phyloP scores from a whole-genome alignment of 2,888 invertebrate genomes.

The Lepidocyrtinus sp. region DNA sequence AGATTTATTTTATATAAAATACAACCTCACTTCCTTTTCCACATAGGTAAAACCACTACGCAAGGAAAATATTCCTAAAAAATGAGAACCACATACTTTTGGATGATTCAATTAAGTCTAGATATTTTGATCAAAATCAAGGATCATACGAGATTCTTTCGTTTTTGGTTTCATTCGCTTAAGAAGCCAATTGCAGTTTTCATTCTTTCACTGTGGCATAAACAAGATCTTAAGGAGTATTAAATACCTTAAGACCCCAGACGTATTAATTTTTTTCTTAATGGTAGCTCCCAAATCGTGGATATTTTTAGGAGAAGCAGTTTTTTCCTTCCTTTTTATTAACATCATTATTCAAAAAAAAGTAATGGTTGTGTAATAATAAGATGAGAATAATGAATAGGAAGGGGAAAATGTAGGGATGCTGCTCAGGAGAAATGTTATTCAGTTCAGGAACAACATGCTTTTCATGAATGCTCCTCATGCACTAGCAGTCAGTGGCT shows the following conservation, averaged over 20 bases:
- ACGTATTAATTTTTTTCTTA: slow-evolving; percentile 12
- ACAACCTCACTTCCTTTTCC: neutral
- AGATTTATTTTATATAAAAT: neutral
- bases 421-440: slow-evolving; percentile 16
- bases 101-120: too few relatives aligned
- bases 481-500: slow-evolving; percentile 60
- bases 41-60: too few relatives aligned
- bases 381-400: slow-evolving; percentile 19
- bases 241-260: too few relatives aligned
- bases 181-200: neutral
- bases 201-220: slow-evolving; percentile 1
- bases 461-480: slow-evolving; percentile 59
- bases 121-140: slow-evolving; percentile 23
- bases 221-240: too few relatives aligned
- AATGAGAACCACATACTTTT: too few relatives aligned
- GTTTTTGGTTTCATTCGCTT: too few relatives aligned
- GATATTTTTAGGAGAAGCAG: slow-evolving; percentile 3
- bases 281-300: slow-evolving; percentile 1
- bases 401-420: slow-evolving; percentile 11
- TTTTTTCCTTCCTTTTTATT: slow-evolving; percentile 3
- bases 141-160: too few relatives aligned
- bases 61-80: too few relatives aligned
- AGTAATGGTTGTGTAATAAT: slow-evolving; percentile 11
- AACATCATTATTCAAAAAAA: slow-evolving; percentile 21
- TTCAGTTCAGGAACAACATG: slow-evolving; percentile 52